A percentile compares a stretch with the other conserved stretches of the same genome.
Evolutionary conservation across 2,888 invertebrate genomes (phyloP).

Genomic region (Oxycera nigricornis): DNA sequence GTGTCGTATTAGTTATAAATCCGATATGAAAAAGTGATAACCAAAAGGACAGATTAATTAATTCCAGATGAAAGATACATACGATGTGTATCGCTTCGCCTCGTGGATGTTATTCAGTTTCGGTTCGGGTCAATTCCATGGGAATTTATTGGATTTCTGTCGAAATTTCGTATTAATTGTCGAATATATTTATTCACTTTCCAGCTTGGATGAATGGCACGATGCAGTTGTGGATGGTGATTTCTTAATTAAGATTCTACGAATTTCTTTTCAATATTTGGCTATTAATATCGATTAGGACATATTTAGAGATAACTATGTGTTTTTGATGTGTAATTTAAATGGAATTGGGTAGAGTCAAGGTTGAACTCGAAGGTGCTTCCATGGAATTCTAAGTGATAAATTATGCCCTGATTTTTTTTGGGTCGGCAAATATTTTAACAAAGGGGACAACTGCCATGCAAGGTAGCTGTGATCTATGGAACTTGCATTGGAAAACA

Average conservation of each 20-base stretch:
- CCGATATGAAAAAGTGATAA: conserved; percentile 56
- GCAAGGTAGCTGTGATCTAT: too few relatives aligned
- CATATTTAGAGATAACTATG: background rate
- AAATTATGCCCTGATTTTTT: too few relatives aligned
- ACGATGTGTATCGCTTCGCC: background rate
- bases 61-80: conserved; percentile 56
- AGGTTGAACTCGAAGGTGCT: too few relatives aligned
- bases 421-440: too few relatives aligned
- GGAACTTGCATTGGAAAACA: too few relatives aligned
- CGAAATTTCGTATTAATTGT: conserved; percentile 28
- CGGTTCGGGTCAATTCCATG: conserved; percentile 6
- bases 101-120: conserved; percentile 12
- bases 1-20: conserved; percentile 62
- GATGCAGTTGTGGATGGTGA: background rate
- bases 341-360: too few relatives aligned
- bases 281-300: conserved; percentile 35
- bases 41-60: conserved; percentile 62
- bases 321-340: background rate
- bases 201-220: background rate
- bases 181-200: conserved; percentile 3
- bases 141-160: conserved; percentile 30
- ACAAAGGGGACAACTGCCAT: too few relatives aligned
- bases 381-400: too few relatives aligned
- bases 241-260: conserved; percentile 29
- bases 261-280: conserved; percentile 8